These are phyloP conservation scores for Geothlypis trichas DNA, from an alignment of 2,113 vertebrate genomes.

Conservation along the genomic window DNA sequence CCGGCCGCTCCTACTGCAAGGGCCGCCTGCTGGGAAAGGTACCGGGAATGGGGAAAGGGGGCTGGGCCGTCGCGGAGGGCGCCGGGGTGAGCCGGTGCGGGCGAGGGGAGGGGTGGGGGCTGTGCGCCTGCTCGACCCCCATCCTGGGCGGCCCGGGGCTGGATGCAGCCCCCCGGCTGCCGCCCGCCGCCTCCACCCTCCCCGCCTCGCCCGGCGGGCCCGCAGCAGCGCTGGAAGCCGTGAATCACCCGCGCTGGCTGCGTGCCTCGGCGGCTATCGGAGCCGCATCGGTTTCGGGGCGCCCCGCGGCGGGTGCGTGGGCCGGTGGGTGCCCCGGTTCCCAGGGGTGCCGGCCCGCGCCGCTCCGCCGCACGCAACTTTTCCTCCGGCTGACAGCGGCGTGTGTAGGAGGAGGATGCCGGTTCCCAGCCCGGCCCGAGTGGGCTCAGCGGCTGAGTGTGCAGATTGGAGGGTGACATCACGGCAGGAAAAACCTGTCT, in stretches of 20 bases:
- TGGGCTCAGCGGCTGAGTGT: conserved; percentile 32
- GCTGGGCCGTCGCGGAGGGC: background rate
- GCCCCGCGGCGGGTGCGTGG: conserved; percentile 36
- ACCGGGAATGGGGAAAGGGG: background rate
- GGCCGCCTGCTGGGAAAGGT: conserved; percentile 55
- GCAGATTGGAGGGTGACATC: conserved; percentile 53
- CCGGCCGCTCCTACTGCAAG: conserved; percentile 47
- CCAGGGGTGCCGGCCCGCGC: background rate
- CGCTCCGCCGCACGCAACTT: background rate
- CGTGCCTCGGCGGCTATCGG: conserved; percentile 24
- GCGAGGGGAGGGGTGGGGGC: background rate
- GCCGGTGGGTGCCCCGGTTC: conserved; percentile 31
- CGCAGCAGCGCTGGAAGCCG: background rate
- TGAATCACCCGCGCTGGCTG: conserved; percentile 34
- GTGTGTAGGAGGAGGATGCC: conserved; percentile 23
- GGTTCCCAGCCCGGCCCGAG: conserved; percentile 29
- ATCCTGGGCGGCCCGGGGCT: background rate
- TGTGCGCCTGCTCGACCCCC: background rate
- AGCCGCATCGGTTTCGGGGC: conserved; percentile 49
- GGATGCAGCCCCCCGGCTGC: background rate
- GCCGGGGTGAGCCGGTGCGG: background rate
- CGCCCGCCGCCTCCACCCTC: background rate
- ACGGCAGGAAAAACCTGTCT: conserved; percentile 70
- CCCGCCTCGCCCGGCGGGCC: background rate
- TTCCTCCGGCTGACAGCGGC: background rate